phyloP scores from a whole-genome alignment of 2,113 vertebrate species.

The Aegotheles bennettii region DNA sequence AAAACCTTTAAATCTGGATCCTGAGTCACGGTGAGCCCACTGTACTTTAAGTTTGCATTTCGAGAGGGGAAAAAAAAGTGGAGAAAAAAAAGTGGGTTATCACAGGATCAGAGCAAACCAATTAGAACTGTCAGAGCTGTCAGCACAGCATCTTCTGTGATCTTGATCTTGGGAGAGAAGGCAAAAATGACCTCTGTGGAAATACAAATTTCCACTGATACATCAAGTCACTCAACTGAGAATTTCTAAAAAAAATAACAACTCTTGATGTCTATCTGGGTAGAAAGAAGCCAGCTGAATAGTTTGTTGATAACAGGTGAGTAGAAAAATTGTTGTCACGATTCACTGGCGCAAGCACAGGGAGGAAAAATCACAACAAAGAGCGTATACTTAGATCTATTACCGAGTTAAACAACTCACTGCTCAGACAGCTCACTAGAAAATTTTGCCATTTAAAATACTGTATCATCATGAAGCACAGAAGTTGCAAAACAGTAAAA shows the following conservation, averaged over 20 bases:
- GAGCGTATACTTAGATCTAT: background rate
- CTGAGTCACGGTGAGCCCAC: background rate
- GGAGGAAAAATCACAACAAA: background rate
- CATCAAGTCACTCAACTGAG: background rate
- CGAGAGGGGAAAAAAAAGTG: no score
- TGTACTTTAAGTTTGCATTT: background rate
- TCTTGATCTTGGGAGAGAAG: background rate
- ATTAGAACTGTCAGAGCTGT: background rate
- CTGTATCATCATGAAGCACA: background rate
- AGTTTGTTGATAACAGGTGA: background rate
- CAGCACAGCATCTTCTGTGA: background rate
- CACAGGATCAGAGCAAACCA: background rate
- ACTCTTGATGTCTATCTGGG: background rate
- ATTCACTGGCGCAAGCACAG: background rate
- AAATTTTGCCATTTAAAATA: constrained; percentile 21
- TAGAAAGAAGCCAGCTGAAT: background rate
- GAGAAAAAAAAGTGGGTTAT: background rate
- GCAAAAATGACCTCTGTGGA: background rate
- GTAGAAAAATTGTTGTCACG: constrained; percentile 25
- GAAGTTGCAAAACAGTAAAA: background rate
- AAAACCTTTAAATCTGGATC: background rate
- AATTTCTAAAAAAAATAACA: background rate
- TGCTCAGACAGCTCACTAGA: constrained; percentile 8
- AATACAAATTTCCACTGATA: background rate
- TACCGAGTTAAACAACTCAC: background rate